Conservation (phyloP, 2,113 vertebrate species). For the Pardalotus punctatus region DNA sequence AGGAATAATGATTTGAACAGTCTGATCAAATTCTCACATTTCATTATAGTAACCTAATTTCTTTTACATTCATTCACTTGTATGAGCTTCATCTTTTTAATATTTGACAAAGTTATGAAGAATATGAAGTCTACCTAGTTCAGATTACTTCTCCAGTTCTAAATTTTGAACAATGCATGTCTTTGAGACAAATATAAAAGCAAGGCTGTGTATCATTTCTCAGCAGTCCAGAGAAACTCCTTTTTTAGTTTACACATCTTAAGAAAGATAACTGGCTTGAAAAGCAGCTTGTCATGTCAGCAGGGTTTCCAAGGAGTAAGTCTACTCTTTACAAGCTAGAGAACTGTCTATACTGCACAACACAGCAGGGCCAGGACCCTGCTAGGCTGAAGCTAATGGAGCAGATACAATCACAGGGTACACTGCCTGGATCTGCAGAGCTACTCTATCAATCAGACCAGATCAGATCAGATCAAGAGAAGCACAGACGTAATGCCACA, state of each 20-base stretch:
- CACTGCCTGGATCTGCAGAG: neutral
- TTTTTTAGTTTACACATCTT: neutral
- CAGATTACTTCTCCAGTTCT: neutral
- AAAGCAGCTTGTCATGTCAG: neutral
- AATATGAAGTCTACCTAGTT: neutral
- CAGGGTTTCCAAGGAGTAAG: neutral
- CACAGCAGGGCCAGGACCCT: neutral
- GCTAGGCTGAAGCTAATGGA: neutral
- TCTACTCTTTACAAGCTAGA: neutral
- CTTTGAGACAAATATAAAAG: neutral
- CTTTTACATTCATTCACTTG: neutral
- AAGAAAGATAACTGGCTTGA: neutral
- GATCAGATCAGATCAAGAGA: neutral
- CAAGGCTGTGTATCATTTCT: neutral
- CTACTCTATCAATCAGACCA: neutral
- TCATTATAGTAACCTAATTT: neutral
- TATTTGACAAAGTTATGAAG: neutral
- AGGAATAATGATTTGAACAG: neutral
- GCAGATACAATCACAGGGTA: neutral
- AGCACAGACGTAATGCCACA: neutral
- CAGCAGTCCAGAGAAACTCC: neutral
- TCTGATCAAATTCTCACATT: neutral
- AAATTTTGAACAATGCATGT: neutral
- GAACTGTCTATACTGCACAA: neutral
- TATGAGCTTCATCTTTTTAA: neutral